phyloP scores from a whole-genome alignment of 2,113 vertebrate genomes.

The Neopipo cinnamomea region DNA sequence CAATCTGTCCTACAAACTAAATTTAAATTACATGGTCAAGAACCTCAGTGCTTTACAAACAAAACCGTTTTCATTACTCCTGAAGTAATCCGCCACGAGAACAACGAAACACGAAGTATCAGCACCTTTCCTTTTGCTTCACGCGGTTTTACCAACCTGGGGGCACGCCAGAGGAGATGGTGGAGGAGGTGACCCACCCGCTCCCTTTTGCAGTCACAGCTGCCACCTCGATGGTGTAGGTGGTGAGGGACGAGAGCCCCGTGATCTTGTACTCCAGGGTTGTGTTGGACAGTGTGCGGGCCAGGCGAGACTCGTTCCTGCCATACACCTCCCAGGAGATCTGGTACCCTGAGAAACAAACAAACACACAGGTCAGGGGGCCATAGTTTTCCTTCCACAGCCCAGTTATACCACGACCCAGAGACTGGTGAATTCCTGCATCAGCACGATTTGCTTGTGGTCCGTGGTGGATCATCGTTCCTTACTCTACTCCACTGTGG shows the following conservation, averaged over 20 bases:
- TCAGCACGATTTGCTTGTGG: background rate
- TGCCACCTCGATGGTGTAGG: conserved; percentile 88
- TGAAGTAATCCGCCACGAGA: background rate
- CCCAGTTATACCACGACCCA: background rate
- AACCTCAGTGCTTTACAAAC: background rate
- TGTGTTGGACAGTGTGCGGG: conserved; percentile 77
- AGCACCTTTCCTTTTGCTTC: background rate
- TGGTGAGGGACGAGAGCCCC: conserved; percentile 87
- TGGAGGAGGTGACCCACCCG: conserved; percentile 82
- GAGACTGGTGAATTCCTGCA: background rate
- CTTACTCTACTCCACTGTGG: background rate
- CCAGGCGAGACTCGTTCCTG: conserved; percentile 78
- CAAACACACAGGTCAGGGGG: background rate
- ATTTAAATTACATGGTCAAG: background rate
- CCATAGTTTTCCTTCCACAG: background rate
- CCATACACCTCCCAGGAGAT: conserved; percentile 89
- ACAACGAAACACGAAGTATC: rapidly evolving
- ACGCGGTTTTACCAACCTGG: conserved; percentile 80
- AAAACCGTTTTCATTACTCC: background rate
- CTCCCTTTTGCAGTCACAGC: conserved; percentile 81
- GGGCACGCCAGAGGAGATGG: conserved; percentile 94
- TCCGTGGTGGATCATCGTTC: background rate
- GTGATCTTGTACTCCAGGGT: conserved; percentile 88
- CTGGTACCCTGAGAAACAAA: conserved; percentile 78
- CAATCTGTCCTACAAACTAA: background rate